Evolutionary conservation across 2,797 vertebrate species (phyloP).

Genomic region (Lacerta agilis): DNA sequence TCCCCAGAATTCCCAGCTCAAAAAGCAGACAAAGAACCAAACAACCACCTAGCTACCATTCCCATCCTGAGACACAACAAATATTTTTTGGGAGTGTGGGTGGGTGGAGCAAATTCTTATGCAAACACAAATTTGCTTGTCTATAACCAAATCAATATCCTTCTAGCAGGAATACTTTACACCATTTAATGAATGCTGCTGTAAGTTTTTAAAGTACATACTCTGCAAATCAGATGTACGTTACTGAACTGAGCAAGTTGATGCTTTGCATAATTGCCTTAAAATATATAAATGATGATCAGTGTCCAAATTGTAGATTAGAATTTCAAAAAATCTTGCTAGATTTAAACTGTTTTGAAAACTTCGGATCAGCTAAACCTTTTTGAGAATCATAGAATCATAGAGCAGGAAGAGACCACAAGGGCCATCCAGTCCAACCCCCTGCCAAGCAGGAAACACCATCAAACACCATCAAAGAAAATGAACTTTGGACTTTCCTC

Average conservation of each 20-base stretch:
- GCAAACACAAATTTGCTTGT: background rate
- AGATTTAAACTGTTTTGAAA: background rate
- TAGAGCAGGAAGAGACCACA: too few relatives aligned
- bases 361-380: background rate
- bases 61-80: background rate
- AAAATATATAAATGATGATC: background rate
- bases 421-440: too few relatives aligned
- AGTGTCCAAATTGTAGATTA: background rate
- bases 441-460: too few relatives aligned
- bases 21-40: too few relatives aligned
- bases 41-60: background rate
- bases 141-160: background rate
- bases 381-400: too few relatives aligned
- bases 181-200: background rate
- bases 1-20: background rate
- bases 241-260: background rate
- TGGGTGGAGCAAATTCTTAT: too few relatives aligned
- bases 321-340: background rate
- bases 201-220: background rate
- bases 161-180: background rate
- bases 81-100: background rate
- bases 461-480: too few relatives aligned
- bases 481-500: background rate
- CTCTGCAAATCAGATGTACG: background rate
- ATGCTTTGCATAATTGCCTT: background rate